A percentile compares a stretch with the other conserved stretches of the same genome.
These are phyloP conservation scores for Cinclus mexicanus DNA, from an alignment of 2,113 vertebrate species.

Conservation along the genomic window DNA sequence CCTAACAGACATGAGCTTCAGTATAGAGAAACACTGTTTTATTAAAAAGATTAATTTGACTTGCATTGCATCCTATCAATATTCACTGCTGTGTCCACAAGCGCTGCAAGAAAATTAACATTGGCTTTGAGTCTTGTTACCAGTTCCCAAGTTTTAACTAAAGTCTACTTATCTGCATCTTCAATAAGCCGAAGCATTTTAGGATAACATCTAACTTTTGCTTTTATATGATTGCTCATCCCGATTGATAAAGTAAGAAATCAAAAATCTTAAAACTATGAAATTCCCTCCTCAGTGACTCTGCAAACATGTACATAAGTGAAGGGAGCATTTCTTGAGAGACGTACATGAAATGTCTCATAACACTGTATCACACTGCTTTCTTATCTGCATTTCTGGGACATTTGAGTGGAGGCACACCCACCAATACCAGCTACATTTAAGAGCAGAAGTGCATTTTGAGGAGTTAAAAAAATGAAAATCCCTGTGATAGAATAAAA, in stretches of 20 bases:
- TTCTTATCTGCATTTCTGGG: neutral
- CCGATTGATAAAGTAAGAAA: neutral
- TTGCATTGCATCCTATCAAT: accelerated
- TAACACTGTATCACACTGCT: accelerated
- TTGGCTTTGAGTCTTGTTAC: neutral
- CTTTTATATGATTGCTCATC: neutral
- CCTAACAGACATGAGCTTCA: neutral
- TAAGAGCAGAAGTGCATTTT: neutral
- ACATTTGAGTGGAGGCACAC: neutral
- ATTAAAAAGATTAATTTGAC: neutral
- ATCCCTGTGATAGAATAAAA: neutral
- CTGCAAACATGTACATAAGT: neutral
- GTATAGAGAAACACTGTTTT: neutral
- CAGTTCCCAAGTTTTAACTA: neutral
- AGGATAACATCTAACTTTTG: neutral
- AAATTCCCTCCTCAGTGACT: neutral
- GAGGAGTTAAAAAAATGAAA: neutral
- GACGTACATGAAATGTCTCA: neutral
- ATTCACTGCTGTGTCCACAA: neutral
- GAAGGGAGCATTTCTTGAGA: neutral
- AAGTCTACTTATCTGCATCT: neutral
- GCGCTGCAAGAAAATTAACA: neutral
- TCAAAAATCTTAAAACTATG: neutral
- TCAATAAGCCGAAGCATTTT: neutral
- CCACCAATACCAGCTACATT: neutral